phyloP scores from a whole-genome alignment of 2,113 vertebrate species.

The Bubo scandiacus region DNA sequence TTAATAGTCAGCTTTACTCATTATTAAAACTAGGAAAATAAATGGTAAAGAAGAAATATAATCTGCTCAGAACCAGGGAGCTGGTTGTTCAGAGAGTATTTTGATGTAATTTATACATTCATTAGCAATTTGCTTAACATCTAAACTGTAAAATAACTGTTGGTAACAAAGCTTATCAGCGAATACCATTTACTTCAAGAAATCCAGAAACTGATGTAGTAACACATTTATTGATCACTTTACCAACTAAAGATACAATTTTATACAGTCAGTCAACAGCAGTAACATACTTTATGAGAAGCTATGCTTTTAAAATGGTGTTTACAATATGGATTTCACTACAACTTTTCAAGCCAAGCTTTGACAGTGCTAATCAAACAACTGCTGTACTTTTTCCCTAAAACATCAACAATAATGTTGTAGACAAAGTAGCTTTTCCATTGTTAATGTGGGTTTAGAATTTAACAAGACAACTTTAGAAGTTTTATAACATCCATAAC shows the following conservation, averaged over 20 bases:
- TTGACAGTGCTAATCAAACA: constrained; percentile 40
- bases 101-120: not conserved
- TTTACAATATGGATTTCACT: constrained; percentile 40
- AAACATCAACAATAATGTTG: constrained; percentile 25
- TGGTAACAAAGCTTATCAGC: not conserved
- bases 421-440: constrained; percentile 18
- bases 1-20: not conserved
- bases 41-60: not conserved
- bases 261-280: constrained; percentile 60
- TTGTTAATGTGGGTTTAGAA: constrained; percentile 45
- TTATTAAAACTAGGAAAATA: not conserved
- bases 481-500: constrained; percentile 39
- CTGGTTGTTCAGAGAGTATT: not conserved
- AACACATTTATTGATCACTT: constrained; percentile 78
- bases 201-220: not conserved
- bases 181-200: not conserved
- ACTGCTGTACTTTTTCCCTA: constrained; percentile 34
- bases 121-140: not conserved
- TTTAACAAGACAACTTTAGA: constrained; percentile 43
- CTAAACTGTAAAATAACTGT: not conserved
- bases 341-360: constrained; percentile 48
- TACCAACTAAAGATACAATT: constrained; percentile 62
- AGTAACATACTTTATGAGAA: constrained; percentile 49
- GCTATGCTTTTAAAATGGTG: constrained; percentile 22
- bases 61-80: not conserved